Conservation (phyloP, 2,888 invertebrate species). For the Kuschelorhynchus macadamiae region DNA sequence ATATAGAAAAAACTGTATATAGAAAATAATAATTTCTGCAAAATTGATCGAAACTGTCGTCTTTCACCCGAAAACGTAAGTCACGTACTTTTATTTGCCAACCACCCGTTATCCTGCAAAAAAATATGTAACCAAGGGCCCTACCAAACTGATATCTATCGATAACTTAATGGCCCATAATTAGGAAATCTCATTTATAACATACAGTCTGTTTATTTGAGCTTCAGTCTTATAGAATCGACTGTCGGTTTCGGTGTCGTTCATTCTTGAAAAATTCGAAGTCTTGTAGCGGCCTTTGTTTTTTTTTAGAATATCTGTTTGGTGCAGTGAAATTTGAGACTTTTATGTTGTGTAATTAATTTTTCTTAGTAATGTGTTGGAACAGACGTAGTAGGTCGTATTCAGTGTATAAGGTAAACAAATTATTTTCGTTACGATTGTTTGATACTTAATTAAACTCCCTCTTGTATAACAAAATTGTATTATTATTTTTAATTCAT, state of each 20-base stretch:
- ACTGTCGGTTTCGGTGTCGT: neutral
- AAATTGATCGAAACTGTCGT: too few relatives aligned
- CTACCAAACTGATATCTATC: slow-evolving; percentile 3
- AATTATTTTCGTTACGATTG: neutral
- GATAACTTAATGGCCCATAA: neutral
- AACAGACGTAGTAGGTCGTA: slow-evolving; percentile 19
- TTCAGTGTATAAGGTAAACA: slow-evolving; percentile 28
- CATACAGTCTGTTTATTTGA: neutral
- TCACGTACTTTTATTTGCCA: slow-evolving; percentile 16
- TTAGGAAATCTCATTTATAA: slow-evolving; percentile 1
- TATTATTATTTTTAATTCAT: too few relatives aligned
- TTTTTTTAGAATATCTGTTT: neutral
- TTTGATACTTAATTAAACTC: too few relatives aligned
- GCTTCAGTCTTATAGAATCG: slow-evolving; percentile 7
- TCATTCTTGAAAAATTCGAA: neutral
- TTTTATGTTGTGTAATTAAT: neutral
- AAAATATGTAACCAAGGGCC: neutral
- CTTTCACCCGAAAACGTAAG: too few relatives aligned
- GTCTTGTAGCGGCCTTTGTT: neutral
- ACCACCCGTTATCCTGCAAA: neutral
- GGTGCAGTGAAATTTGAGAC: neutral
- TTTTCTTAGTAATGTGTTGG: slow-evolving; percentile 4
- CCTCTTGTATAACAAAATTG: too few relatives aligned
- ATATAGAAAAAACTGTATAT: too few relatives aligned
- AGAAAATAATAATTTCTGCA: too few relatives aligned